Evolutionary conservation across 2,113 vertebrate species (phyloP).

Genomic region (Oncorhynchus clarkii): DNA sequence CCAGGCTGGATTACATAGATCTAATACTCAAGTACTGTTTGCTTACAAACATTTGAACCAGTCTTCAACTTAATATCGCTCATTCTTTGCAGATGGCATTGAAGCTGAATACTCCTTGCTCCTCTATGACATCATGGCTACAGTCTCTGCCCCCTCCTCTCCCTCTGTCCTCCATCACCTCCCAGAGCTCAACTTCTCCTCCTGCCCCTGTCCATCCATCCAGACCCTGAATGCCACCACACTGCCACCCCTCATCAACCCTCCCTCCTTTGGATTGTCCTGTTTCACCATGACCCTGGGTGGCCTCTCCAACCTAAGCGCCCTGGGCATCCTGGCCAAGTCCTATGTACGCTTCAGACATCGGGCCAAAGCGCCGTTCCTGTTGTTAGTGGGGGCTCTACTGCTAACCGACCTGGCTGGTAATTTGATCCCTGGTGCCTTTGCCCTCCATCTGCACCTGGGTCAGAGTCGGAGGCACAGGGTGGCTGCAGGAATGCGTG

Average conservation of each 20-base stretch:
- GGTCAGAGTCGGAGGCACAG: constrained; percentile 4
- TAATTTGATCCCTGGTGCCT: constrained; percentile 78
- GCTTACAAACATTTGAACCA: no score
- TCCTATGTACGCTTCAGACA: constrained; percentile 50
- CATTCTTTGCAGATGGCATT: constrained; percentile 34
- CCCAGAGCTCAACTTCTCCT: background rate
- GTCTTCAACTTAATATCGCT: background rate
- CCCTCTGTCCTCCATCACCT: background rate
- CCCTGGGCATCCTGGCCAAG: constrained; percentile 72
- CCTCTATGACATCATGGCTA: constrained; percentile 26
- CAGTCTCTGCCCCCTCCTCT: constrained; percentile 16
- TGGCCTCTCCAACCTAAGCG: constrained; percentile 76
- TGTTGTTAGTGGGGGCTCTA: constrained; percentile 75
- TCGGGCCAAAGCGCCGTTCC: constrained; percentile 74
- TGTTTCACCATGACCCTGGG: constrained; percentile 84
- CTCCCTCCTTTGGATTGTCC: constrained; percentile 62
- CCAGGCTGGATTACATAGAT: no score
- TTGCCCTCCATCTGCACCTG: constrained; percentile 77
- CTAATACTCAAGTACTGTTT: no score
- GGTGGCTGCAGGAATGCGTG: background rate
- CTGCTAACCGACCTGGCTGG: constrained; percentile 79
- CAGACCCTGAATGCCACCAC: background rate
- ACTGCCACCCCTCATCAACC: background rate
- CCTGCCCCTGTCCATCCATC: background rate
- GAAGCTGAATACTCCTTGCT: constrained; percentile 24